Conservation (phyloP, 2,113 vertebrate species). For the Pterocles orientalis region DNA sequence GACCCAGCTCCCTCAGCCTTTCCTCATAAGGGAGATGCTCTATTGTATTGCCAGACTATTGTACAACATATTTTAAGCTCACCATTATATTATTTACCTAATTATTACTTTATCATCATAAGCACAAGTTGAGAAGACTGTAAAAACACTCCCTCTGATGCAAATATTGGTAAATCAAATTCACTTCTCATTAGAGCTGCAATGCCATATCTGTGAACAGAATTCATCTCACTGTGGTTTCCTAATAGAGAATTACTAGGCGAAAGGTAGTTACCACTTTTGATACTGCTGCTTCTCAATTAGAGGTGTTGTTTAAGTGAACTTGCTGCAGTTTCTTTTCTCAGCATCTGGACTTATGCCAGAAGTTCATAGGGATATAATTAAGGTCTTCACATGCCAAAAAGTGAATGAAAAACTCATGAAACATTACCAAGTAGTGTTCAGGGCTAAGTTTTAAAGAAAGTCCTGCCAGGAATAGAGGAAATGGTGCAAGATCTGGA, state of each 20-base stretch:
- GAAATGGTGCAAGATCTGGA: constrained; percentile 54
- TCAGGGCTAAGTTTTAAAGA: constrained; percentile 45
- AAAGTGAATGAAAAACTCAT: constrained; percentile 27
- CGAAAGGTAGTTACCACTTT: not conserved
- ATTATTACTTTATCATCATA: not conserved
- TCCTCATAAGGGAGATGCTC: too few relatives aligned
- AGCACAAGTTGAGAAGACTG: not conserved
- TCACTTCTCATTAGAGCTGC: not conserved
- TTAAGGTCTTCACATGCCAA: constrained; percentile 45
- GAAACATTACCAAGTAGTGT: constrained; percentile 29
- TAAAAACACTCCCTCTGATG: not conserved
- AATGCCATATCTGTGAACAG: not conserved
- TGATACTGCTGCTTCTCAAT: not conserved
- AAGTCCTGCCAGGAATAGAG: constrained; percentile 34
- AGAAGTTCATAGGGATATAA: constrained; percentile 46
- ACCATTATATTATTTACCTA: not conserved
- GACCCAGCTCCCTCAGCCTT: too few relatives aligned
- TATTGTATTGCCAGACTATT: not conserved
- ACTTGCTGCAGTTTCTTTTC: constrained; percentile 3
- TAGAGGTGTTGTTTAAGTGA: constrained; percentile 16
- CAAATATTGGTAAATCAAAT: not conserved
- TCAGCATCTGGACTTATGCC: not conserved
- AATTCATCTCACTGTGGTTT: not conserved
- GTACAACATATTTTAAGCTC: not conserved
- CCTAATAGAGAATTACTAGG: not conserved